Conservation (phyloP, 2,888 invertebrate genomes). For the Nemotelus pantherinus region DNA sequence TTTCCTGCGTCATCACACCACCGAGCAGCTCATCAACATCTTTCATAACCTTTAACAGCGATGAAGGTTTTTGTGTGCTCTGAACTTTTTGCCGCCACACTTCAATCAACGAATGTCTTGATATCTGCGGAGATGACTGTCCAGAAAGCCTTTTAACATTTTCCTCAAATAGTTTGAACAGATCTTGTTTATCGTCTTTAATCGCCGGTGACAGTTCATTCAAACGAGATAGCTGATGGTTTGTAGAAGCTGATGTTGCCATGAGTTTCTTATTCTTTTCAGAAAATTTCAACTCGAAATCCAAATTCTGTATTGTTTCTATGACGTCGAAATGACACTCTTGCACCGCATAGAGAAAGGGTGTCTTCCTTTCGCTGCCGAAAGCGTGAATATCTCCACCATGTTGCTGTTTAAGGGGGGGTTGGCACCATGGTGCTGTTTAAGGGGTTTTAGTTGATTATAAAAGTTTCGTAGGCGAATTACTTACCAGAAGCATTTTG, state of each 20-base stretch:
- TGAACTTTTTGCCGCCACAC: constrained; percentile 63
- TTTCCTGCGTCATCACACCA: constrained; percentile 57
- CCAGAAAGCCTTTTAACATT: constrained; percentile 50
- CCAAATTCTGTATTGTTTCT: constrained; percentile 63
- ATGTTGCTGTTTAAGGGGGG: constrained; percentile 63
- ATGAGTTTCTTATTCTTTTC: constrained; percentile 51
- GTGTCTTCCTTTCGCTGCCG: constrained; percentile 76
- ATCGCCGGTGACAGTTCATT: not conserved
- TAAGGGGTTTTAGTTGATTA: not conserved
- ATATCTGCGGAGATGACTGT: constrained; percentile 46
- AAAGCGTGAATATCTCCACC: constrained; percentile 78
- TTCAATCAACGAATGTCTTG: constrained; percentile 59
- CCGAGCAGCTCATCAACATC: constrained; percentile 58
- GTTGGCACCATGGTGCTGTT: constrained; percentile 74
- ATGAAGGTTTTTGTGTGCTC: constrained; percentile 57
- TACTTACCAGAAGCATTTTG: constrained; percentile 70
- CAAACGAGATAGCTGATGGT: not conserved
- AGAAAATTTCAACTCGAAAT: constrained; percentile 61
- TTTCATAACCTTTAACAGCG: constrained; percentile 57
- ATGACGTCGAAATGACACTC: constrained; percentile 75
- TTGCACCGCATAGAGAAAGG: constrained; percentile 78
- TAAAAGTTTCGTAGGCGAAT: not conserved
- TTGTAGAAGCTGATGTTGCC: constrained; percentile 26
- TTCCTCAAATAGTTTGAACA: constrained; percentile 53
- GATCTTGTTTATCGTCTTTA: constrained; percentile 41